Evolutionary conservation across 2,888 invertebrate species (phyloP), one percentile per base, ranked within the genome.

Genomic region (Himalopsyche japonica): DNA sequence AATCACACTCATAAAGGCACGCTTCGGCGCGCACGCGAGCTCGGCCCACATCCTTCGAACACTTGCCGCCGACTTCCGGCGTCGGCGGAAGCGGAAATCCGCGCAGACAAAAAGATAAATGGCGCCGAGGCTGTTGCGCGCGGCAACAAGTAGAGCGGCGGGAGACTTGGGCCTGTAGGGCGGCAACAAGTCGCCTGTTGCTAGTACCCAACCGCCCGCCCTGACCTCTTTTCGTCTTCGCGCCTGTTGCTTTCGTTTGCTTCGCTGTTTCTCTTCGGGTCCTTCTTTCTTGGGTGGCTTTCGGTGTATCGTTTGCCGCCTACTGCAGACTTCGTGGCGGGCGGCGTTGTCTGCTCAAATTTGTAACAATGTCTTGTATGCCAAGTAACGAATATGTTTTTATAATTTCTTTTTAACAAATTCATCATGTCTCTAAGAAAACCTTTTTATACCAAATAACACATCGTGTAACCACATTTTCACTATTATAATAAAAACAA

Each of bases 281-380:
- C 81, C 83, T 80, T 86, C 83, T 91, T 91, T 90, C 81, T 48
- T 15, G 30, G 81, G 76, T 77, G 76, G 57, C 30, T 34, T 48
- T 64, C 57, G 90, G 89, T 90, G 90, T 70, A 84, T 81, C 80
- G 76, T 84, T 84, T 90, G 89, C 90, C 89, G 91, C 91, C 91
- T 91, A 91, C 92, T 91, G 90, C 90, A 89, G 37, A 37, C 27
- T 34, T 30, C 57, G 76, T 48, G 47, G 78, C 24, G 57, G 80
- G 77, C 24, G 76, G 37, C 10, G n/a, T 57, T 57, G 57, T 20
- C 24, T 57, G 57, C 1, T 57, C 6, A 57, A 57, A 20, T 20
- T 57, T 20, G 37, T 43, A 43, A 43, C 37, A 43, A 2, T 43
- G 15, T 43, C 15, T 43, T 43, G 0, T 43, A 0, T 15, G 15